Evolutionary conservation across 1,140 invertebrate species (phyloP).

Genomic region (Tetragnatha versicolor): DNA sequence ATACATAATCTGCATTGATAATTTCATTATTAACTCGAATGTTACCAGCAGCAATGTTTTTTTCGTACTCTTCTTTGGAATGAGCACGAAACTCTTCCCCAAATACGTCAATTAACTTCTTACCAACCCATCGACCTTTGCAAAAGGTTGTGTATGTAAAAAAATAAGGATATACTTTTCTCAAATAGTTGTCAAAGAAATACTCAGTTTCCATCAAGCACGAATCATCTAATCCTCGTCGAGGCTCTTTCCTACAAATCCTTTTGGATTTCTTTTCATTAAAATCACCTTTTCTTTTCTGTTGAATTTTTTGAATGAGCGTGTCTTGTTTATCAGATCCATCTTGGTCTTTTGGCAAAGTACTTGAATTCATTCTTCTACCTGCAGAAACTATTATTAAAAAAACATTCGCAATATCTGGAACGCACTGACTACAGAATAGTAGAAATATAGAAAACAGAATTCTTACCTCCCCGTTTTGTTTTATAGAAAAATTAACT

Average conservation of each 20-base stretch:
- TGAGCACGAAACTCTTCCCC: constrained; percentile 91
- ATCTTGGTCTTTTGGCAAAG: no score
- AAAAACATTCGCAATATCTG: no score
- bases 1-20: constrained; percentile 86
- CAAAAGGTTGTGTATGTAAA: constrained; percentile 97
- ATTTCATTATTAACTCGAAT: constrained; percentile 94
- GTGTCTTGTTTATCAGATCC: no score
- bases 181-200: constrained; percentile 94
- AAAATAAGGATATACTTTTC: constrained; percentile 98
- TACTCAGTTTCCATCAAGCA: constrained; percentile 94
- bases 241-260: constrained; percentile 71
- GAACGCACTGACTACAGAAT: no score
- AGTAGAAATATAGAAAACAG: no score
- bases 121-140: constrained; percentile 96
- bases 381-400: no score
- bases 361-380: no score
- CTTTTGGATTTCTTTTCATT: constrained; percentile 9
- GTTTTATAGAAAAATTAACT: no score
- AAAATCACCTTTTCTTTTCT: constrained; percentile 25
- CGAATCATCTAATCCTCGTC: constrained; percentile 90
- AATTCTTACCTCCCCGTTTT: no score
- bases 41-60: constrained; percentile 70
- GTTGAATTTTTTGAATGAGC: neutral
- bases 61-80: constrained; percentile 85
- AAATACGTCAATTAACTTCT: constrained; percentile 93